Percentiles rank a stretch among this genome's conserved stretches.
phyloP scores from a whole-genome alignment of 1,140 invertebrate species.

The Proctacanthus coquilletti region DNA sequence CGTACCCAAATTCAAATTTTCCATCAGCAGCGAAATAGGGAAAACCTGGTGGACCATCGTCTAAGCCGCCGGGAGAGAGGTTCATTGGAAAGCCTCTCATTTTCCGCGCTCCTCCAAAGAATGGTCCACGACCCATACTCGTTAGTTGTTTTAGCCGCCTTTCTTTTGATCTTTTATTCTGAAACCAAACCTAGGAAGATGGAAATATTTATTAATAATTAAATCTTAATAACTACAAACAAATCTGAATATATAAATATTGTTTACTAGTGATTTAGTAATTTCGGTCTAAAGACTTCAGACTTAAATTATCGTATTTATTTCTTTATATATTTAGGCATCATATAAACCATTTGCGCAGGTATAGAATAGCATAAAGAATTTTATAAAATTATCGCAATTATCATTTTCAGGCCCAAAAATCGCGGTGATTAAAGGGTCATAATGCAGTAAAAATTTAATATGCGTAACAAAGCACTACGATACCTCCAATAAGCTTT shows the following conservation, averaged over 20 bases:
- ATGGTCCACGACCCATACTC: constrained; percentile 79
- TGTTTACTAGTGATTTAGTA: background rate
- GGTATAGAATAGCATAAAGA: constrained; percentile 1
- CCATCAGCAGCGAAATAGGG: constrained; percentile 72
- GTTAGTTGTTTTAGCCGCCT: constrained; percentile 81
- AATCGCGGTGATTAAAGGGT: no score
- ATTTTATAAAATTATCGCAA: background rate
- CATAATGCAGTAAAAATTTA: no score
- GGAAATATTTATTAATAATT: background rate
- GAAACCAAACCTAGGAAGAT: constrained; percentile 88
- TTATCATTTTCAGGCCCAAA: background rate
- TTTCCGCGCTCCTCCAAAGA: constrained; percentile 77
- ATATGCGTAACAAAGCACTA: no score
- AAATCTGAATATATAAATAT: background rate
- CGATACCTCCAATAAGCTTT: no score
- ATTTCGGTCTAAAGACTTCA: no score
- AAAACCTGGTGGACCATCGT: constrained; percentile 65
- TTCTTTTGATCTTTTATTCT: constrained; percentile 97
- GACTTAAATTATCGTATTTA: no score
- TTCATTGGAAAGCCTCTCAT: constrained; percentile 83
- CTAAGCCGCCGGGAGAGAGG: constrained; percentile 67
- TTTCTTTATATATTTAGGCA: no score
- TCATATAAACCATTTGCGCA: no score
- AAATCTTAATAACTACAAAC: background rate
- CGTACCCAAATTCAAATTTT: constrained; percentile 82